These are phyloP conservation scores for Hylia prasina DNA, from an alignment of 2,113 vertebrate genomes.

Conservation along the genomic window DNA sequence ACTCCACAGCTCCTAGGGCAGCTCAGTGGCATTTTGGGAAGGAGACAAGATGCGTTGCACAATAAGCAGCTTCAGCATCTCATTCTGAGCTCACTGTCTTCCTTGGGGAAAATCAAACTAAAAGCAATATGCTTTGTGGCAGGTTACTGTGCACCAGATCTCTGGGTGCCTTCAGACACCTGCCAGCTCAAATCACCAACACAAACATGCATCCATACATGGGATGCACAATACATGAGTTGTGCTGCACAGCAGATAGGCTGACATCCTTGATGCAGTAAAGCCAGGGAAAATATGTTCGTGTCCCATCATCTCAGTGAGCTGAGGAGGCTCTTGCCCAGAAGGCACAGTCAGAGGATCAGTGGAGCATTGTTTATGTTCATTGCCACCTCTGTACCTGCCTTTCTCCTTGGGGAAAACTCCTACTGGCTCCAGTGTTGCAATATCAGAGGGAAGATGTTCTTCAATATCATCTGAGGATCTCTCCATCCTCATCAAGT, in stretches of 20 bases:
- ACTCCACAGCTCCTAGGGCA: rapidly evolving
- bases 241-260: rapidly evolving
- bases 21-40: not conserved
- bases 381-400: not conserved
- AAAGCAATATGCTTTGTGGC: not conserved
- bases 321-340: not conserved
- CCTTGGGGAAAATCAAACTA: not conserved
- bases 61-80: not conserved
- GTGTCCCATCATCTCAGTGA: not conserved
- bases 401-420: not conserved
- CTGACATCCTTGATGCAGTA: not conserved
- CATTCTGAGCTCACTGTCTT: not conserved
- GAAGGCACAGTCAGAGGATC: not conserved
- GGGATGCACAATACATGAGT: rapidly evolving
- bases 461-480: not conserved
- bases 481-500: not conserved
- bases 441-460: not conserved
- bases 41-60: not conserved
- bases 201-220: not conserved
- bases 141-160: not conserved
- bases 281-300: not conserved
- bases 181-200: not conserved
- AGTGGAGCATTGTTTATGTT: not conserved
- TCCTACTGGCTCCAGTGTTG: not conserved
- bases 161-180: not conserved